Evolutionary conservation across 1,140 invertebrate genomes (phyloP), one percentile per base, ranked within the genome.

Genomic region (Thereuonema tuberculata): DNA sequence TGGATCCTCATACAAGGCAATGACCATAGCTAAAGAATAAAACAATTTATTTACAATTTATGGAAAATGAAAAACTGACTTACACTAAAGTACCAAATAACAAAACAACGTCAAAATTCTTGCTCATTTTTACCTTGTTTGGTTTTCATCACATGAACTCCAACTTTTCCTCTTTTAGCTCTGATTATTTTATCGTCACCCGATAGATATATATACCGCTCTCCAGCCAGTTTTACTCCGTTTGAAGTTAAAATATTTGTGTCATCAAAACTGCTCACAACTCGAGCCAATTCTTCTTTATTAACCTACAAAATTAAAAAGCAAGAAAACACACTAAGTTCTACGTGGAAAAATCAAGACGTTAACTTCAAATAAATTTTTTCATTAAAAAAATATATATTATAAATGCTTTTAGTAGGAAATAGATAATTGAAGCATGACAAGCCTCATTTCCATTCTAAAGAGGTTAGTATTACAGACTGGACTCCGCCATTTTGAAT

Each of bases 71-170:
- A n/a, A 58, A 29, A 2, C 55, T 26, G 26, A 26, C 26, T 55
- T n/a, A 5, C 17, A 37, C 31, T 9, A 37, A 37, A 37, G 5
- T 9, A 37, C 17, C 5, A 37, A 37, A 37, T 37, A 37, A 9
- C 31, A 37, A 37, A 37, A 9, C 31, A 17, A n/a, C n/a, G n/a
- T n/a, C n/a, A n/a, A n/a, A n/a, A 37, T 5, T 37, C 31, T 37
- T 37, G 5, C 17, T 37, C 31, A 37, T 9, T 9, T 5, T 74
- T 72, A 87, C 85, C 84, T 82, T 93, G 88, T 78, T 83, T 80
- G 75, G 89, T 93, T 80, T 91, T 92, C 86, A 92, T 90, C 84
- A 87, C 90, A 74, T 92, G 89, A 59, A 91, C 86, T 67, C 89
- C 89, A 71, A 88, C 84, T 79, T 90, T 89, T 71, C 86, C 87